These are phyloP conservation scores for Pegoplata infirma DNA, from an alignment of 2,888 invertebrate species.

Conservation along the genomic window DNA sequence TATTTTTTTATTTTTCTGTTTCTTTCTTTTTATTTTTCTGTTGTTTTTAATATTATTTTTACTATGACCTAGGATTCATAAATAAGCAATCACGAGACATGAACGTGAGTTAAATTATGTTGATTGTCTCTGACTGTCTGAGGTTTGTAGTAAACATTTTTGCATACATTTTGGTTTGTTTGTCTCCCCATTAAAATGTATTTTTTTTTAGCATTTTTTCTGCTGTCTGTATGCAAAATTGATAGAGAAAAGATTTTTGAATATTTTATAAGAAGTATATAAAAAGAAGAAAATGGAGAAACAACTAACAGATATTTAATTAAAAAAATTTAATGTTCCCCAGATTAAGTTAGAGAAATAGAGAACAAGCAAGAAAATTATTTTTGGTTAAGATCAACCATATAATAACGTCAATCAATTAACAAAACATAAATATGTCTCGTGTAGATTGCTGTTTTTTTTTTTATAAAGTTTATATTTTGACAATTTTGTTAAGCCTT, in stretches of 20 bases:
- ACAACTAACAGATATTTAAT: too few species aligned
- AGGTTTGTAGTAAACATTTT: conserved; percentile 22
- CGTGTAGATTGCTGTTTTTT: too few species aligned
- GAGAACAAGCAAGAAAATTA: too few species aligned
- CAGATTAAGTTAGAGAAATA: too few species aligned
- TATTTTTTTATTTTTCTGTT: neutral
- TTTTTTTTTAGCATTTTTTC: too few species aligned
- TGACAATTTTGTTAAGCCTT: too few species aligned
- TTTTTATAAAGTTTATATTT: too few species aligned
- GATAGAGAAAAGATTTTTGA: neutral
- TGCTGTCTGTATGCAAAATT: neutral
- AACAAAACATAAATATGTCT: too few species aligned
- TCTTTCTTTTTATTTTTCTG: neutral
- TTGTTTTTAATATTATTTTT: neutral
- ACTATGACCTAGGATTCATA: conserved; percentile 49
- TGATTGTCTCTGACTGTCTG: conserved; percentile 34
- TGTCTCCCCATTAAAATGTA: neutral
- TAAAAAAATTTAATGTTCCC: too few species aligned
- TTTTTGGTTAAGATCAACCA: too few species aligned
- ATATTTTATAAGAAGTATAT: neutral
- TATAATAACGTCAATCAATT: too few species aligned
- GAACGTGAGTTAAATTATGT: conserved; percentile 51
- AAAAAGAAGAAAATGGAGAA: too few species aligned
- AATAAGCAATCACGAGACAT: conserved; percentile 54
- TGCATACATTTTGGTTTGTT: neutral